Conservation (phyloP, 30 jellyfish, hydroid and myxozoan species). For the Catostylus mosaicus region DNA sequence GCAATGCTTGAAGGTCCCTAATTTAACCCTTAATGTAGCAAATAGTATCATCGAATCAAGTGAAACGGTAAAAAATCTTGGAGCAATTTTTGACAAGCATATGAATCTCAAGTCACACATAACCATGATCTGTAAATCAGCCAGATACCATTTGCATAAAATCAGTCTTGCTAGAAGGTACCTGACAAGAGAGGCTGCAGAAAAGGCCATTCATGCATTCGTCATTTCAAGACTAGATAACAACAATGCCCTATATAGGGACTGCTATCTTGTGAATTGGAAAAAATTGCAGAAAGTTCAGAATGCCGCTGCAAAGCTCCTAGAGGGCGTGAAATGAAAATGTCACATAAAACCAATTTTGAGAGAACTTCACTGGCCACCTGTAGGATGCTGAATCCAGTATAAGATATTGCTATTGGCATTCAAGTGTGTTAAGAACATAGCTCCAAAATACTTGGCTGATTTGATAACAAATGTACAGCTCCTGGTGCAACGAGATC, state of each 20-base stretch:
- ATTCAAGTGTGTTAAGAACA: too few relatives aligned
- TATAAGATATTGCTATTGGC: too few relatives aligned
- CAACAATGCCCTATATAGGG: conserved; percentile 56
- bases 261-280: too few relatives aligned
- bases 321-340: too few relatives aligned
- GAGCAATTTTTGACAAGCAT: conserved; percentile 61
- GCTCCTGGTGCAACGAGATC: too few relatives aligned
- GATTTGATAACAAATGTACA: too few relatives aligned
- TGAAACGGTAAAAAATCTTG: conserved; percentile 59
- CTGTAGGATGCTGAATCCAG: too few relatives aligned
- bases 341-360: too few relatives aligned
- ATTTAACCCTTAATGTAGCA: conserved; percentile 34
- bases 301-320: conserved; percentile 18
- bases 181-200: conserved; percentile 61
- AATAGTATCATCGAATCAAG: conserved; percentile 51
- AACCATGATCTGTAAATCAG: conserved; percentile 62
- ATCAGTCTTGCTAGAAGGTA: conserved; percentile 58
- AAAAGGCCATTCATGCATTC: too few relatives aligned
- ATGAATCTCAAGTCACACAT: conserved; percentile 55
- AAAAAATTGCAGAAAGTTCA: conserved; percentile 10
- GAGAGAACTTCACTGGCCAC: too few relatives aligned
- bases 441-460: too few relatives aligned
- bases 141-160: conserved; percentile 46
- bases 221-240: conserved; percentile 32
- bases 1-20: conserved; percentile 49